phyloP scores from a whole-genome alignment of 1,140 invertebrate species.

The Panulirus ornatus region DNA sequence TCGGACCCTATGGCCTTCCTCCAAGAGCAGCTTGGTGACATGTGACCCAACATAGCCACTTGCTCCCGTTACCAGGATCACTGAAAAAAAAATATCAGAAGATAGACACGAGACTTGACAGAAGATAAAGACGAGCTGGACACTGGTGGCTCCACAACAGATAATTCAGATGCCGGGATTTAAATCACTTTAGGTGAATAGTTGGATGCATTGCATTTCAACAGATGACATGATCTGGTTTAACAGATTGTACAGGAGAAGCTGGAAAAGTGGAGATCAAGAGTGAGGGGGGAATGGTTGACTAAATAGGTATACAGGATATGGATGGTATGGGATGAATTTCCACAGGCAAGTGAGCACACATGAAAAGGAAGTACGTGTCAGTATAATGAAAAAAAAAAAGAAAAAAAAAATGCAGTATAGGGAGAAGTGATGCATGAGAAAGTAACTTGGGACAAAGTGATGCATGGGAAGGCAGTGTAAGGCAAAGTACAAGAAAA shows the following conservation, averaged over 20 bases:
- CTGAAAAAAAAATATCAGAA: conserved; percentile 31
- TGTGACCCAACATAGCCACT: conserved; percentile 82
- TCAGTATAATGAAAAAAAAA: too few relatives aligned
- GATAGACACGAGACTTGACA: background rate
- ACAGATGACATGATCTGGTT: background rate
- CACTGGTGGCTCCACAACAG: background rate
- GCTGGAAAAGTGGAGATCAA: background rate
- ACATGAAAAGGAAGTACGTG: background rate
- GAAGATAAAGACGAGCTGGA: background rate
- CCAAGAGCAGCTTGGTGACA: conserved; percentile 80
- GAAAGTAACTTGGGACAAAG: too few relatives aligned
- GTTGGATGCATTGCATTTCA: background rate
- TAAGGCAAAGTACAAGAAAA: too few relatives aligned
- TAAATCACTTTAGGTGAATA: background rate
- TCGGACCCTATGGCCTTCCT: conserved; percentile 80
- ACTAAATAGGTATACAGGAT: background rate
- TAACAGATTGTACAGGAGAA: background rate
- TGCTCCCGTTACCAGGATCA: conserved; percentile 82
- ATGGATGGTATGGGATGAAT: background rate
- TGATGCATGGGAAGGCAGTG: too few relatives aligned
- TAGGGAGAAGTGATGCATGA: too few relatives aligned
- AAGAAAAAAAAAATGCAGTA: background rate
- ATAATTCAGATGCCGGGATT: background rate
- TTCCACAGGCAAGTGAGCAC: background rate
- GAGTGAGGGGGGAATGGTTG: background rate